Percentiles rank a stretch among this genome's conserved stretches.
These are phyloP conservation scores for Labia minor DNA, from an alignment of 2,888 invertebrate genomes.

Conservation along the genomic window DNA sequence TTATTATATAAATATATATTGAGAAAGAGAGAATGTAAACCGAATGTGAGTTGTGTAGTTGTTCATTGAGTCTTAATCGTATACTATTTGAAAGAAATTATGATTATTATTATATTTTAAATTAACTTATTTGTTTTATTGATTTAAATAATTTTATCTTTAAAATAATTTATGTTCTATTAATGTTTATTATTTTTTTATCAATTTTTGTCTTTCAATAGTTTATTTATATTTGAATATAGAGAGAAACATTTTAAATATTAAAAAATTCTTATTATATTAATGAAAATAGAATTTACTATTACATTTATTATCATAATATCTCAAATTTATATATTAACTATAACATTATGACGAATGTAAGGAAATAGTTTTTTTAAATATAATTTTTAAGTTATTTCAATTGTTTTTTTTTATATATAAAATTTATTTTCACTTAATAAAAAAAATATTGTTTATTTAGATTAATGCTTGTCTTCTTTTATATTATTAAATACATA, in stretches of 20 bases:
- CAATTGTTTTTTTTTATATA: too few relatives aligned
- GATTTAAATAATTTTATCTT: neutral
- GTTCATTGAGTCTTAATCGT: neutral
- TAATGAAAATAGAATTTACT: too few relatives aligned
- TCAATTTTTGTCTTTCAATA: neutral
- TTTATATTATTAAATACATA: too few relatives aligned
- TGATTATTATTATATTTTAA: neutral
- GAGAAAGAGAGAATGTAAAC: neutral
- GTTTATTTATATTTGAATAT: neutral
- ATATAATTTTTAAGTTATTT: too few relatives aligned
- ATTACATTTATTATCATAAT: too few relatives aligned
- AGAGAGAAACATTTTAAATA: neutral
- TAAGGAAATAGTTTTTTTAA: too few relatives aligned
- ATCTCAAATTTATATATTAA: too few relatives aligned
- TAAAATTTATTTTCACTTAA: too few relatives aligned
- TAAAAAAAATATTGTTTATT: too few relatives aligned
- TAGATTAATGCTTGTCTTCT: too few relatives aligned
- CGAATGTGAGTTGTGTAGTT: neutral
- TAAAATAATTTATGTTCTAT: neutral
- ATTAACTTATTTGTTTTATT: neutral
- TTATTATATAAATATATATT: too few relatives aligned
- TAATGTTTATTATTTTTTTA: constrained; percentile 2
- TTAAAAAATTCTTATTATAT: neutral
- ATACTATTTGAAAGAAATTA: neutral
- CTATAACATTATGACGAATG: too few relatives aligned